Conservation (phyloP, 2,888 invertebrate species). For the Hipparchia sbordonii region DNA sequence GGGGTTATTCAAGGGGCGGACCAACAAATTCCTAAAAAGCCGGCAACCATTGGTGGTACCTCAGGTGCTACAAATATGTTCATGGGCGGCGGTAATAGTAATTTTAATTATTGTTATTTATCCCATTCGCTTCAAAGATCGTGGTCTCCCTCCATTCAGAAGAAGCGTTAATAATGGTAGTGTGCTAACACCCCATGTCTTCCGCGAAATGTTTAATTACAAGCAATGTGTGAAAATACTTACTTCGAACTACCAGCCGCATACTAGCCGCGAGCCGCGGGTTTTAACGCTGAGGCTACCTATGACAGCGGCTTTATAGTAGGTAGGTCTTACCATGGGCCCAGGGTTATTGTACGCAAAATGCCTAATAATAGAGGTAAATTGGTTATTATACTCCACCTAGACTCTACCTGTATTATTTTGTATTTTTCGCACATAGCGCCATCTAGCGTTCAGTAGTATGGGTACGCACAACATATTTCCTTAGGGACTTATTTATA, state of each 20-base stretch:
- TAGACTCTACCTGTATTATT: too few species aligned
- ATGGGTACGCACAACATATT: neutral
- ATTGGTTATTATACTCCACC: too few species aligned
- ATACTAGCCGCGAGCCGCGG: neutral
- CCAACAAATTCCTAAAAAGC: too few species aligned
- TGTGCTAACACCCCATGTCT: conserved; percentile 25
- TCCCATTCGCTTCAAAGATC: neutral
- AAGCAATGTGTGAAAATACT: conserved; percentile 19
- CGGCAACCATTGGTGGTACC: too few species aligned
- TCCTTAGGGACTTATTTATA: too few species aligned
- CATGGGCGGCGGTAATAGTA: too few species aligned
- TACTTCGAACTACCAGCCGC: neutral
- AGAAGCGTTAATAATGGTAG: conserved; percentile 21
- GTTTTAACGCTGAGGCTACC: neutral
- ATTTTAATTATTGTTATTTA: neutral
- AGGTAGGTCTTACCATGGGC: neutral
- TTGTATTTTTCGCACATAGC: neutral
- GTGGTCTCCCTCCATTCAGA: conserved; percentile 3
- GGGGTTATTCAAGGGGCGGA: too few species aligned
- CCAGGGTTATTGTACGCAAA: too few species aligned
- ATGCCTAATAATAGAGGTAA: too few species aligned
- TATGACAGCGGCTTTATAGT: neutral
- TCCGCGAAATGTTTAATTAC: conserved; percentile 32
- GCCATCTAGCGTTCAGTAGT: neutral
- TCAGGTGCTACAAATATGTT: too few species aligned